phyloP scores from a whole-genome alignment of 2,797 vertebrate species.

The Acanthurus tractus region DNA sequence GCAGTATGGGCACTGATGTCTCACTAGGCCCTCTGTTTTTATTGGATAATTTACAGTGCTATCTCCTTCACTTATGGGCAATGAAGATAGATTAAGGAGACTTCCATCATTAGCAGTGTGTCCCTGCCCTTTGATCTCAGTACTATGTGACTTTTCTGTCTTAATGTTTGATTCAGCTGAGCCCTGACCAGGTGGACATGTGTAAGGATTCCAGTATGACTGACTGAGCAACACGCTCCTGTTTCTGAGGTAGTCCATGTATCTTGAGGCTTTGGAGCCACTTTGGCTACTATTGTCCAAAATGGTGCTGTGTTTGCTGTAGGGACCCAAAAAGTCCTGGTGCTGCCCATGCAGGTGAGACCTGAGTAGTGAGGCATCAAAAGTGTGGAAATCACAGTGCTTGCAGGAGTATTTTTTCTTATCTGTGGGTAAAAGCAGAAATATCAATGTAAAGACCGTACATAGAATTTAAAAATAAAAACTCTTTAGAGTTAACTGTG shows the following conservation, averaged over 20 bases:
- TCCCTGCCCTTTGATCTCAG: conserved; percentile 64
- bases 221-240: conserved; percentile 82
- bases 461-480: background rate
- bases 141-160: conserved; percentile 44
- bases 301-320: conserved; percentile 63
- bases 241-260: conserved; percentile 84
- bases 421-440: conserved; percentile 81
- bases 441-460: background rate
- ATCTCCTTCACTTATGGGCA: conserved; percentile 42
- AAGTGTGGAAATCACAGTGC: conserved; percentile 87
- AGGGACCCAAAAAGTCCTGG: conserved; percentile 62
- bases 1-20: conserved; percentile 94
- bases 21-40: conserved; percentile 85
- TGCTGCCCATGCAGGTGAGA: conserved; percentile 83
- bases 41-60: conserved; percentile 30
- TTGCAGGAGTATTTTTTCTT: conserved; percentile 86
- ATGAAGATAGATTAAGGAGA: conserved; percentile 82
- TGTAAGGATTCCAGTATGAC: conserved; percentile 78
- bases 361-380: conserved; percentile 77
- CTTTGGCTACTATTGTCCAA: conserved; percentile 67
- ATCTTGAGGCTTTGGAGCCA: conserved; percentile 80
- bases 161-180: conserved; percentile 61
- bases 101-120: conserved; percentile 48
- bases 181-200: conserved; percentile 65
- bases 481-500: background rate